Evolutionary conservation across 2,888 invertebrate genomes (phyloP).

Genomic region (Ochropleura leucogaster): DNA sequence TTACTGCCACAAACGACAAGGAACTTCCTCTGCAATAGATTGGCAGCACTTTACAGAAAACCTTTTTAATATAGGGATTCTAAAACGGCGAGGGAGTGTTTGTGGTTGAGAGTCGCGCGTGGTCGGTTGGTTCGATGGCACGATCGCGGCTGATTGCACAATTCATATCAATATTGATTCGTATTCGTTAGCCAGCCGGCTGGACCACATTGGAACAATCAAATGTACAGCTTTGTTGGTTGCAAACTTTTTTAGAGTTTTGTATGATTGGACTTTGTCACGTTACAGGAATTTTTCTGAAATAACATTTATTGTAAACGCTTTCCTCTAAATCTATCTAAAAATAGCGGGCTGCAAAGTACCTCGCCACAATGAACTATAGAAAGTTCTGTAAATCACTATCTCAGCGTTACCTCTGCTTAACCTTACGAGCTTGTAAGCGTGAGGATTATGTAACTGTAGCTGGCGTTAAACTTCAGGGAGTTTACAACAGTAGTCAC

Average conservation of each 20-base stretch:
- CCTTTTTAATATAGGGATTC: not conserved
- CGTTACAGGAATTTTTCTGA: not conserved
- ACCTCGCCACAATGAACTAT: not conserved
- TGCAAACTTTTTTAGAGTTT: not conserved
- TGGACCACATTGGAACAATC: not conserved
- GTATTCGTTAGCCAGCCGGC: not conserved
- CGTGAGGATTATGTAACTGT: constrained; percentile 18
- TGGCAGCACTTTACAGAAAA: not conserved
- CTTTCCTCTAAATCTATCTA: not conserved
- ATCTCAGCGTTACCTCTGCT: not conserved
- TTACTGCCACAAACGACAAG: not conserved
- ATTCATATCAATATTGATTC: constrained; percentile 37
- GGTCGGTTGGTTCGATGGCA: not conserved
- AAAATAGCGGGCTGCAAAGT: not conserved
- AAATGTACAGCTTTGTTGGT: not conserved
- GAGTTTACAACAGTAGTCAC: constrained; percentile 11
- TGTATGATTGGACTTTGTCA: too few relatives aligned
- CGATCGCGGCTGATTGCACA: constrained; percentile 30
- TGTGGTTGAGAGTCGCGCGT: not conserved
- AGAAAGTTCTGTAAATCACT: not conserved
- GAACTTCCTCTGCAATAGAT: not conserved
- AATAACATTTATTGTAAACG: not conserved
- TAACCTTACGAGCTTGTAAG: not conserved
- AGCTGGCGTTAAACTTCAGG: constrained; percentile 14
- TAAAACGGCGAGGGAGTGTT: not conserved